These are phyloP conservation scores for Chloropsis hardwickii DNA, from an alignment of 2,113 vertebrate species.

Conservation along the genomic window DNA sequence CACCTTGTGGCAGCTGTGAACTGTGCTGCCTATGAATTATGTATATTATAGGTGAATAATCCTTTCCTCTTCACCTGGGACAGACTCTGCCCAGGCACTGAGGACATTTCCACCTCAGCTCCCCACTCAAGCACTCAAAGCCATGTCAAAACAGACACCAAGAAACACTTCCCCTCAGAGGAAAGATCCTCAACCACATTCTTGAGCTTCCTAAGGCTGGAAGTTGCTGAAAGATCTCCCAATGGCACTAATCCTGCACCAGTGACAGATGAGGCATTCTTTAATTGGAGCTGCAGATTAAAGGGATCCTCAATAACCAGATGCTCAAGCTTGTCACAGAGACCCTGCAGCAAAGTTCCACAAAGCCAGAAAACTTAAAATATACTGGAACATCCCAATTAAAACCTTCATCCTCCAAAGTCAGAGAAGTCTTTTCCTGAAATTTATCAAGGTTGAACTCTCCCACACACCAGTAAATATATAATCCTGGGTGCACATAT, in stretches of 20 bases:
- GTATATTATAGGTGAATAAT: not conserved
- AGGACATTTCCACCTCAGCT: not conserved
- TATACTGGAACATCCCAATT: not conserved
- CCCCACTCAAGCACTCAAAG: not conserved
- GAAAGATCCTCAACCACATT: not conserved
- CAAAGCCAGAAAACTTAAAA: not conserved
- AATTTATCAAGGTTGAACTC: not conserved
- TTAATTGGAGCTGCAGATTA: not conserved
- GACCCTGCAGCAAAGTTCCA: not conserved
- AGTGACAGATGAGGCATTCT: not conserved
- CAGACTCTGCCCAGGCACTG: not conserved
- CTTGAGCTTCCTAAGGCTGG: not conserved
- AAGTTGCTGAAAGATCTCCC: not conserved
- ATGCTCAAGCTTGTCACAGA: not conserved
- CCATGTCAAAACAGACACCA: not conserved
- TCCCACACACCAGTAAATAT: accelerated
- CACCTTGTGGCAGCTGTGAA: not conserved
- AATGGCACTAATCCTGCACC: not conserved
- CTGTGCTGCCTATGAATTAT: not conserved
- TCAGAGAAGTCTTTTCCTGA: not conserved
- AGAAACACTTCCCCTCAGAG: not conserved
- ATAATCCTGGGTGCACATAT: not conserved
- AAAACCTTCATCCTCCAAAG: not conserved
- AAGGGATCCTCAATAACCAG: not conserved
- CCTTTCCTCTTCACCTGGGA: not conserved